Percentiles rank a stretch among this genome's conserved stretches.
Conservation (phyloP, 2,113 vertebrate species). For the Indicator indicator region DNA sequence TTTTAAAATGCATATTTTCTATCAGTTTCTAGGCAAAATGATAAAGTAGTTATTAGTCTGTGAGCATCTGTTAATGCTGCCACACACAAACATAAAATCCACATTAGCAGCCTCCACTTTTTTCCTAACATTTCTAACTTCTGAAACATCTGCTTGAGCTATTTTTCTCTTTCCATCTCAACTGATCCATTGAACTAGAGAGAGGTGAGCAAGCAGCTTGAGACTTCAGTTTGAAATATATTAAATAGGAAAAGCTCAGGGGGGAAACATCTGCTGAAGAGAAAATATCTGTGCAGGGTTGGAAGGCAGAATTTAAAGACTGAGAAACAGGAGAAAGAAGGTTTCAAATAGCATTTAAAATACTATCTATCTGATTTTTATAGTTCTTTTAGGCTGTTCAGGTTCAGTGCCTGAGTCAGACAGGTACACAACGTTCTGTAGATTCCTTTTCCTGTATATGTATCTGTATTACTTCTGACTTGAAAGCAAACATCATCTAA, state of each 20-base stretch:
- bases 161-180: slow-evolving; percentile 64
- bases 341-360: slow-evolving; percentile 2
- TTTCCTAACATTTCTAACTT: slow-evolving; percentile 51
- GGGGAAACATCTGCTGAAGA: slow-evolving; percentile 37
- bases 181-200: slow-evolving; percentile 47
- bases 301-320: neutral
- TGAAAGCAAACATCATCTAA: neutral
- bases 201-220: slow-evolving; percentile 63
- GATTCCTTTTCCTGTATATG: neutral
- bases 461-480: neutral
- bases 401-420: neutral
- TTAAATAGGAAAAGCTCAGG: slow-evolving; percentile 42
- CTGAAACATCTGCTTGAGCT: slow-evolving; percentile 77
- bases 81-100: slow-evolving; percentile 68
- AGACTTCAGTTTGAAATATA: slow-evolving; percentile 61
- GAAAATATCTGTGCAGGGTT: neutral
- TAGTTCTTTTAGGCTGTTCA: neutral
- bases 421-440: neutral
- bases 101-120: slow-evolving; percentile 64
- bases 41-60: slow-evolving; percentile 67
- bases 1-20: slow-evolving; percentile 20
- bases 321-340: neutral
- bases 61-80: slow-evolving; percentile 73
- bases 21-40: slow-evolving; percentile 60
- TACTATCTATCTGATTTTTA: neutral